A percentile compares a stretch with the other conserved stretches of the same genome.
phyloP scores from a whole-genome alignment of 2,113 vertebrate genomes.

The Willisornis vidua region DNA sequence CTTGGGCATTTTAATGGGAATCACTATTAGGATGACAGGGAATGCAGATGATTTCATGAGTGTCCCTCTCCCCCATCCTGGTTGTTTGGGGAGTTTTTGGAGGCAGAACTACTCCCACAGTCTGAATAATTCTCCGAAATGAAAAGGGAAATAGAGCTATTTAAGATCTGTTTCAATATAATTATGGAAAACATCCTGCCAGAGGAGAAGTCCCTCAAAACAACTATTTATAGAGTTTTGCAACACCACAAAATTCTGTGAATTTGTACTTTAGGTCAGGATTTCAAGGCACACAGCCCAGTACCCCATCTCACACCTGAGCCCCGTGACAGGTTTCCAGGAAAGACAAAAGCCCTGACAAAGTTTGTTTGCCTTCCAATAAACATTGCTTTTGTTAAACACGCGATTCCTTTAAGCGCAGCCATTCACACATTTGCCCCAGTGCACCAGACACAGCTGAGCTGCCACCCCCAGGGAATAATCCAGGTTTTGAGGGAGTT shows the following conservation, averaged over 20 bases:
- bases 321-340: background rate
- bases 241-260: background rate
- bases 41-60: background rate
- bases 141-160: conserved; percentile 26
- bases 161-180: conserved; percentile 1
- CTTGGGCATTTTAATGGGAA: background rate
- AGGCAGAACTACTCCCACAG: conserved; percentile 30
- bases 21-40: background rate
- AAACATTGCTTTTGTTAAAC: background rate
- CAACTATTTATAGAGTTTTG: background rate
- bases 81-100: background rate
- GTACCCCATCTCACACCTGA: fast-evolving
- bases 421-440: background rate
- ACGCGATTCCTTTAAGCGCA: fast-evolving
- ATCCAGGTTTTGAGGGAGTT: background rate
- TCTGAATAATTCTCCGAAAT: background rate
- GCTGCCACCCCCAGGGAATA: background rate
- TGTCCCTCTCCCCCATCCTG: background rate
- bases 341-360: background rate
- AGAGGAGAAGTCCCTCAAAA: background rate
- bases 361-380: background rate
- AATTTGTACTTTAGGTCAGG: background rate
- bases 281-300: background rate
- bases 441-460: background rate
- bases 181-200: background rate